Base-by-base conservation (phyloP, 2,888 invertebrate species). In the Cheiracanthium punctorium region DNA sequence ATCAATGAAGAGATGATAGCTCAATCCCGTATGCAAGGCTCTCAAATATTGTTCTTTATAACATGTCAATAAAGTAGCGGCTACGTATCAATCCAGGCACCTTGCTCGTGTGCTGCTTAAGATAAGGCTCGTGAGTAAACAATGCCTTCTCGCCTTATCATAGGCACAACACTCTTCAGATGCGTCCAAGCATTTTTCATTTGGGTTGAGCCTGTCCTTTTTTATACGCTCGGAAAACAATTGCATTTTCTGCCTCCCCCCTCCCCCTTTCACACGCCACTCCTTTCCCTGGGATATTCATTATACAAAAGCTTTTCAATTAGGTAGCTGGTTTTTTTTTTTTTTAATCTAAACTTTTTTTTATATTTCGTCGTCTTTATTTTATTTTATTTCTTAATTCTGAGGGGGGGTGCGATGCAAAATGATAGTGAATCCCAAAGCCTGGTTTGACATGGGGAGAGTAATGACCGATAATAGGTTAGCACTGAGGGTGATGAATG, bases 401-500 rank as follows among this genome's bases (percentile, higher is more conserved):
- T 37, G 37, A 7, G 37, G 37, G 37, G 24, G 58, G 24, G 24
- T 7, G 24, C 58, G 5, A 58, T 58, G 58, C 24, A 58, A 58
- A 58, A 58, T 58, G 58, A 58, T 58, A 64, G 32, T 41, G 43
- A 77, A 77, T 69, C 67, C 73, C 74, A 29, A 52, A 74, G 17
- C 43, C 14, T 33, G 32, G 12, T 33, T 43, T 28, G 82, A 52
- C 58, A 70, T 72, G 65, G 65, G 48, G 77, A 37, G 84, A 69
- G 84, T 74, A 79, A 84, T 72, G 74, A 69, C 79, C 77, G 84
- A 84, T 84, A 84, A 84, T 79, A 84, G 84, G 84, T 74, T 79
- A 79, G 79, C 65, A 48, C 29, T 20, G 28, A 58, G 58, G 79
- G 79, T 84, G 84, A 84, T 84, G 74, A 79, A 84, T 84, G 69